Evolutionary conservation across 2,888 invertebrate species (phyloP).

Genomic region (Cantharis rustica): DNA sequence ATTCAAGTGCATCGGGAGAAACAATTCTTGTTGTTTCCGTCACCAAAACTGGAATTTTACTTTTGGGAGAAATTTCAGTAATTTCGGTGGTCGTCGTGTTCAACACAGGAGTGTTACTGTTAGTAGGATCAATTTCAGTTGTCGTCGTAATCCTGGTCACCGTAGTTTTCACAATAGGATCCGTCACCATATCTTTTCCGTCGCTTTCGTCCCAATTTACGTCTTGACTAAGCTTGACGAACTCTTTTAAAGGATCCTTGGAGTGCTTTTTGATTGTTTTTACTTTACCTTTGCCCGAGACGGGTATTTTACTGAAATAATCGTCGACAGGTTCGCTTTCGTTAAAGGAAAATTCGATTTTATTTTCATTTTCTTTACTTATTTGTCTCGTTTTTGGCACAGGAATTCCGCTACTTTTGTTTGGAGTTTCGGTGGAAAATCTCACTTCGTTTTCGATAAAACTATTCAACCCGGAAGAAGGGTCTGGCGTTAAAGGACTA

Average conservation of each 20-base stretch:
- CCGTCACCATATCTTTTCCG: conserved; percentile 21
- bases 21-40: conserved; percentile 48
- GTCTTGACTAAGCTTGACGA: conserved; percentile 53
- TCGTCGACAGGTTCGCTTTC: conserved; percentile 46
- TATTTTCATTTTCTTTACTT: conserved; percentile 41
- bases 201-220: conserved; percentile 54
- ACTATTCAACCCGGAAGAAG: conserved; percentile 2
- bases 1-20: conserved; percentile 44
- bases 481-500: conserved; percentile 36
- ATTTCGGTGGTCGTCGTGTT: conserved; percentile 33
- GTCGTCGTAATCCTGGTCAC: conserved; percentile 46
- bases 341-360: conserved; percentile 40
- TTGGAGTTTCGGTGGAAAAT: background rate
- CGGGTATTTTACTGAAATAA: conserved; percentile 53
- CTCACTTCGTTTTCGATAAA: conserved; percentile 17
- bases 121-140: background rate
- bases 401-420: conserved; percentile 46
- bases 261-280: conserved; percentile 60
- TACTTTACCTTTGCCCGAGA: conserved; percentile 53
- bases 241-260: conserved; percentile 56
- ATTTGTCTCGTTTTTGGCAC: conserved; percentile 45
- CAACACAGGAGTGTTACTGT: conserved; percentile 44
- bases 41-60: conserved; percentile 57
- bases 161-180: conserved; percentile 52
- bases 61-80: conserved; percentile 44